Evolutionary conservation across 2,113 vertebrate genomes (phyloP).

Genomic region (Conger conger): DNA sequence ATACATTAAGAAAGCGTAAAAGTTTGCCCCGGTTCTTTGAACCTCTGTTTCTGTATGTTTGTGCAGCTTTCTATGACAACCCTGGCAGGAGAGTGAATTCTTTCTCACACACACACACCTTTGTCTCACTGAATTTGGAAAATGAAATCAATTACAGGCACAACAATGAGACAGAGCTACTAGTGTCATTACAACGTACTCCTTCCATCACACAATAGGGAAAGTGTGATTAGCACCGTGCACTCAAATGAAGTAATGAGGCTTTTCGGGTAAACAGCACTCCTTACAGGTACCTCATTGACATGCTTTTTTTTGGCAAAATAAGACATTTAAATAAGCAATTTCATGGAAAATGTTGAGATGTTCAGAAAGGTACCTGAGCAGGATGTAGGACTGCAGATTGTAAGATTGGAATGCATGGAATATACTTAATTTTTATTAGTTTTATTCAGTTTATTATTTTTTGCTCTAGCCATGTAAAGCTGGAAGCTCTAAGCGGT

Average conservation of each 20-base stretch:
- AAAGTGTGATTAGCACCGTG: background rate
- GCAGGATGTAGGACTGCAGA: background rate
- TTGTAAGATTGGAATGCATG: background rate
- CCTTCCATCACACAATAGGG: background rate
- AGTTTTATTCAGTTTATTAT: background rate
- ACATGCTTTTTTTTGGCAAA: background rate
- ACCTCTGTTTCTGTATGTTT: background rate
- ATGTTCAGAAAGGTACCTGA: background rate
- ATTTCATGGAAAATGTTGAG: background rate
- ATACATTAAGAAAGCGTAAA: background rate
- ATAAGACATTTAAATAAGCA: background rate
- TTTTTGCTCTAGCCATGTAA: background rate
- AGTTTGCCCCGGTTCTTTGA: background rate
- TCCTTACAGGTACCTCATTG: background rate
- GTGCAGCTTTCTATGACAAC: background rate
- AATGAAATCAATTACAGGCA: conserved; percentile 7
- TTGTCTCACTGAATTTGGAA: conserved; percentile 1
- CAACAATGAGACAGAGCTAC: background rate
- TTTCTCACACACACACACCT: background rate
- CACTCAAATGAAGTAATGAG: conserved; percentile 6
- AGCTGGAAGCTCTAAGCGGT: background rate
- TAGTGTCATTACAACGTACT: background rate
- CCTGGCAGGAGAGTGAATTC: background rate
- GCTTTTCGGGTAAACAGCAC: background rate
- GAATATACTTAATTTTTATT: background rate